Evolutionary conservation across 2,888 invertebrate species (phyloP).

Genomic region (Brenthis daphne): DNA sequence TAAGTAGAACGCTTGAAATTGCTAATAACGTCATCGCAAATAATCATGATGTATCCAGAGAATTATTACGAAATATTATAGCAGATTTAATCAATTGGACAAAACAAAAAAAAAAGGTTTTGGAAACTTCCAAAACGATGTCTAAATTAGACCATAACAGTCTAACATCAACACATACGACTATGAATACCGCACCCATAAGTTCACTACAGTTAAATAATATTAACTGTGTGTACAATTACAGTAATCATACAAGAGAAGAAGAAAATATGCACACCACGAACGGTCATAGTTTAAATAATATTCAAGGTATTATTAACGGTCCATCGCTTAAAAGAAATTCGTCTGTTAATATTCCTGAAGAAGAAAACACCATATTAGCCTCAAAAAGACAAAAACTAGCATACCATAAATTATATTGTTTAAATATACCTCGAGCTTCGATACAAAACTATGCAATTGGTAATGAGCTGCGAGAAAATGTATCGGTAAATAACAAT

Average conservation of each 20-base stretch:
- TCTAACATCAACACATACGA: too few relatives aligned
- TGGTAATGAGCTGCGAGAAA: background rate
- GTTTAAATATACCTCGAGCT: background rate
- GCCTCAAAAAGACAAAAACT: background rate
- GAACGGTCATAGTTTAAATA: too few relatives aligned
- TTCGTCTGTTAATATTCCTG: background rate
- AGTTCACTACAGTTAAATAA: too few relatives aligned
- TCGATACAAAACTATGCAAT: background rate
- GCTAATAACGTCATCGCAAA: background rate
- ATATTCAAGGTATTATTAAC: background rate
- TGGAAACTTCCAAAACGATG: too few relatives aligned
- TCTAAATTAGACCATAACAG: too few relatives aligned
- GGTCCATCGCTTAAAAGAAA: background rate
- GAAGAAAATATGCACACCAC: too few relatives aligned
- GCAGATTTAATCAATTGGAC: conserved; percentile 8
- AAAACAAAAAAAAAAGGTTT: background rate
- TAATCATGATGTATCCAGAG: background rate
- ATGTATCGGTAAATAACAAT: background rate
- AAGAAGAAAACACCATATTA: background rate
- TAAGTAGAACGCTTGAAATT: background rate
- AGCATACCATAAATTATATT: background rate
- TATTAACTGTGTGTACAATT: too few relatives aligned
- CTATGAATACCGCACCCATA: too few relatives aligned
- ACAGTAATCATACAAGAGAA: too few relatives aligned
- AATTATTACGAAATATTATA: background rate